Base-by-base conservation (phyloP, 2,797 vertebrate species). In the Oreortyx pictus region DNA sequence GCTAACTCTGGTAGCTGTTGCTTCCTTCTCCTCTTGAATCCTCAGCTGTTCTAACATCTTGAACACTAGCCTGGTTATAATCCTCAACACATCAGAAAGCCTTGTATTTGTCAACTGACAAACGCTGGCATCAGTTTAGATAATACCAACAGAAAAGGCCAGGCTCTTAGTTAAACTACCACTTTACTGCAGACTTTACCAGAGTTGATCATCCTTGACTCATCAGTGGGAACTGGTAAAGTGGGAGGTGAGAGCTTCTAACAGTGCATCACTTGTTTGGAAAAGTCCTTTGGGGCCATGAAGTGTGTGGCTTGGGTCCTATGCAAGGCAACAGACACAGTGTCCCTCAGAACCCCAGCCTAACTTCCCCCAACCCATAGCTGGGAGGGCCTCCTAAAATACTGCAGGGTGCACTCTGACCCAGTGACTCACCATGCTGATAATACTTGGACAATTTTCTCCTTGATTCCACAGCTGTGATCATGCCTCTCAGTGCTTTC, bases 241-340 rank as follows among this genome's bases (percentile, higher is more conserved):
- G 87, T 7, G 27, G 62, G 73, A 87, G 46, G 81, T 80, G 66
- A 88, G 86, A 92, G 67, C 29, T 12, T 46, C 18, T 29, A 74
- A 74, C 0, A 0, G 31, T 19, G 19, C 47, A 20, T 18, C 0
- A 2, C 47, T 65, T 7, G 0, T 41, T 79, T 60, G 67, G 61
- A 86, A 54, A 82, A 54, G 54, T 46, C 77, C 70, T 47, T 0
- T 3, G 37, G 33, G 68, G 44, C 33, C 67, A 37, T 6, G 17
- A 60, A 57, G 39, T 67, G 43, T 2, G 22, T 43, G 68, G 43
- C 56, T 9, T 17, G 35, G 41, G 43, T 73, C 24, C 60, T 35
- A 3, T 2, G 0, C 10, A 60, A 72, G 66, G 27, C n/a, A n/a
- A 23, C n/a, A 49, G 31, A 31, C 11, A 43, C 41, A 52, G 60